Evolutionary conservation across 1,140 invertebrate species (phyloP).

Genomic region (Drosophila nigromelanica): DNA sequence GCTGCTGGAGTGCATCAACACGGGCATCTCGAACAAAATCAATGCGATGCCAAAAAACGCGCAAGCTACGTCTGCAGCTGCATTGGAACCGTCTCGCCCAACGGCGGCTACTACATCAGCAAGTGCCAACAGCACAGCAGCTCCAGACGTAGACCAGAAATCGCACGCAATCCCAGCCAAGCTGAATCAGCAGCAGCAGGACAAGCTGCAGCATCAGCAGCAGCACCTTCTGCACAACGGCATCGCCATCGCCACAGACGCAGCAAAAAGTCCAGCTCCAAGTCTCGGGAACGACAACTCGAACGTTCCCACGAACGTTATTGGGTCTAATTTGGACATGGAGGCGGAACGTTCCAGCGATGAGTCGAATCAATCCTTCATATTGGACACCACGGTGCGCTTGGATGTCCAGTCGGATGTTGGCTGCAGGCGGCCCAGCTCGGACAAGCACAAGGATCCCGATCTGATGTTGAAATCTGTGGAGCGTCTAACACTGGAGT

Average conservation of each 20-base stretch:
- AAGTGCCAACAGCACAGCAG: constrained; percentile 81
- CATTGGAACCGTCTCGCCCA: constrained; percentile 82
- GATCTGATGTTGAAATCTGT: constrained; percentile 88
- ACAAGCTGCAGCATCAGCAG: constrained; percentile 27
- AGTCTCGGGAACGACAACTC: constrained; percentile 62
- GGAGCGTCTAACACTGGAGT: constrained; percentile 87
- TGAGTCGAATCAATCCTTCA: constrained; percentile 76
- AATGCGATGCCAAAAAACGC: constrained; percentile 85
- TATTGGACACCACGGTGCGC: constrained; percentile 68
- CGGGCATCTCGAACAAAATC: constrained; percentile 80
- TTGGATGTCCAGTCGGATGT: constrained; percentile 34
- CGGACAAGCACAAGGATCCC: constrained; percentile 86
- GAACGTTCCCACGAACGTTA: constrained; percentile 73
- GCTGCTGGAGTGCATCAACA: constrained; percentile 81
- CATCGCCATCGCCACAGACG: constrained; percentile 70
- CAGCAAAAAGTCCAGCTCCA: constrained; percentile 71
- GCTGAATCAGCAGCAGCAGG: constrained; percentile 7
- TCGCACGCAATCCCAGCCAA: constrained; percentile 13
- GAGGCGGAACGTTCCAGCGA: constrained; percentile 73
- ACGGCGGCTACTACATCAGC: constrained; percentile 79
- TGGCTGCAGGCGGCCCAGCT: constrained; percentile 1
- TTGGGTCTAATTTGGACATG: constrained; percentile 66
- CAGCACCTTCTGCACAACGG: constrained; percentile 39
- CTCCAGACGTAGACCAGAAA: constrained; percentile 79
- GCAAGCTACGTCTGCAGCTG: constrained; percentile 85